A percentile compares a stretch with the other conserved stretches of the same genome.
phyloP scores from a whole-genome alignment of 2,113 vertebrate species.

The Colinus virginianus region DNA sequence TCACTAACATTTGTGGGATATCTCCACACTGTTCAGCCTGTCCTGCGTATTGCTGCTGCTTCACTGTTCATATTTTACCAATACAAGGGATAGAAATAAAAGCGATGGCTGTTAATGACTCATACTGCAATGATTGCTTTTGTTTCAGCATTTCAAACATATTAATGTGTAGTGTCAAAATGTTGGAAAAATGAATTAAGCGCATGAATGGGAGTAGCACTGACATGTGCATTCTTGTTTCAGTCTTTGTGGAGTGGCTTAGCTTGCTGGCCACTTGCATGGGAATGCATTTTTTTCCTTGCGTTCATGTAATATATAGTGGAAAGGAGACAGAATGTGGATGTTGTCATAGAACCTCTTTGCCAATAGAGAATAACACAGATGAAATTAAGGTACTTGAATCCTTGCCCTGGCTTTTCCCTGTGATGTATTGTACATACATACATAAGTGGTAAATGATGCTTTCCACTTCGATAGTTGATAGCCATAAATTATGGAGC shows the following conservation, averaged over 20 bases:
- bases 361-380: background rate
- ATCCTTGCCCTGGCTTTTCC: background rate
- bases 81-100: background rate
- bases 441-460: background rate
- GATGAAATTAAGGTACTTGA: background rate
- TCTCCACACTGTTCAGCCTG: background rate
- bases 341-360: background rate
- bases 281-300: background rate
- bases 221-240: background rate
- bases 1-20: background rate
- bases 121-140: background rate
- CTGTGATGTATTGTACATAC: rapidly evolving
- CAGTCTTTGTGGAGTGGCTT: background rate
- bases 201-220: background rate
- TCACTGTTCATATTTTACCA: background rate
- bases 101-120: background rate
- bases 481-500: background rate
- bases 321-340: background rate
- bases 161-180: background rate
- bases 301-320: background rate
- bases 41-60: background rate
- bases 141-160: background rate
- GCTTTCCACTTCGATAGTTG: background rate
- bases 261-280: background rate
- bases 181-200: background rate